These are phyloP conservation scores for Leucoma salicis DNA, from an alignment of 2,888 invertebrate species.

Conservation along the genomic window DNA sequence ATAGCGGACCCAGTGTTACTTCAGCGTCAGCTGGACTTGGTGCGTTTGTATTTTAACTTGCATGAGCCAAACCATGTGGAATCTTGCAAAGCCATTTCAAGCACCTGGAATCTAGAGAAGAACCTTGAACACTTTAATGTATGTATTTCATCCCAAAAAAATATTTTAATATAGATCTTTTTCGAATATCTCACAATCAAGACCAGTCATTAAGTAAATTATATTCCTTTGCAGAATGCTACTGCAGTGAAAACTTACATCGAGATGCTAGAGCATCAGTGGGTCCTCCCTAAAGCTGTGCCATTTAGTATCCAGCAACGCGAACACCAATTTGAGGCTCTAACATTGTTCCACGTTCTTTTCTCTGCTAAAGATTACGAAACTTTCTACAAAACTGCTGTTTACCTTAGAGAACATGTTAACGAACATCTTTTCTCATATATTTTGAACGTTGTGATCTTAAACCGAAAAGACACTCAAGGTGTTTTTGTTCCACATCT, in stretches of 20 bases:
- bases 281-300: constrained; percentile 80
- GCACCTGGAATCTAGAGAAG: constrained; percentile 74
- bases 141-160: constrained; percentile 23
- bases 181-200: no score
- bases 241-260: constrained; percentile 80
- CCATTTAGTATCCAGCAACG: constrained; percentile 81
- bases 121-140: constrained; percentile 76
- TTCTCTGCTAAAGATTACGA: constrained; percentile 87
- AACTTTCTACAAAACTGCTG: constrained; percentile 86
- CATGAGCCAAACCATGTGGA: constrained; percentile 82
- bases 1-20: constrained; percentile 73
- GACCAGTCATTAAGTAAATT: background rate
- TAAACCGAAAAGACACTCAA: constrained; percentile 84
- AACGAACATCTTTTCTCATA: constrained; percentile 88
- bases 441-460: constrained; percentile 82
- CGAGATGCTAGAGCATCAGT: constrained; percentile 73
- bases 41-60: constrained; percentile 70
- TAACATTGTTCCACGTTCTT: constrained; percentile 85
- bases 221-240: constrained; percentile 58
- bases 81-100: constrained; percentile 72
- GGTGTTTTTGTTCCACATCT: constrained; percentile 86
- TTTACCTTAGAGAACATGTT: constrained; percentile 84
- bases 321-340: constrained; percentile 83
- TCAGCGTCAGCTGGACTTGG: constrained; percentile 66
- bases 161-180: no score